phyloP scores from a whole-genome alignment of 2,797 vertebrate genomes.

The Lutra lutra region DNA sequence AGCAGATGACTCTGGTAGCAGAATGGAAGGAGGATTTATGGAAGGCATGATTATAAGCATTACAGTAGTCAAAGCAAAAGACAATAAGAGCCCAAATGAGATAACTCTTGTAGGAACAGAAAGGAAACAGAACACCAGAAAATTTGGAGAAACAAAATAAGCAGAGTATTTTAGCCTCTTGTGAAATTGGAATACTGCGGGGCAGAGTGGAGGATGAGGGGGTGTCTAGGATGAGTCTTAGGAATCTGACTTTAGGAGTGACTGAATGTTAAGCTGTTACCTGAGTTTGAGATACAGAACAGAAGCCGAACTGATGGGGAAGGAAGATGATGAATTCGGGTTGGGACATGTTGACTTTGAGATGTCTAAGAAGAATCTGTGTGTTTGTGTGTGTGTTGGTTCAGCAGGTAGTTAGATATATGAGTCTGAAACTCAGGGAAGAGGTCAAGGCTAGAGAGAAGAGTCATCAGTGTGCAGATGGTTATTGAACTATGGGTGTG shows the following conservation, averaged over 20 bases:
- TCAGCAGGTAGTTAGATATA: not conserved
- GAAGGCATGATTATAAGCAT: not conserved
- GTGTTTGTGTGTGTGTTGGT: not conserved
- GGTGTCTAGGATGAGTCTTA: not conserved
- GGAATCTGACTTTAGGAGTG: not conserved
- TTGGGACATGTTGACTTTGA: not conserved
- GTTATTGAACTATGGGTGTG: not conserved
- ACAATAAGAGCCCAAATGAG: not conserved
- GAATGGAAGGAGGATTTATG: not conserved
- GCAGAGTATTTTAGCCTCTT: not conserved
- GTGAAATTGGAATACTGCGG: not conserved
- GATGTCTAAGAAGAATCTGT: not conserved
- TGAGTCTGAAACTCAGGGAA: not conserved
- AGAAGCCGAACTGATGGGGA: not conserved
- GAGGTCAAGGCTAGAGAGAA: not conserved
- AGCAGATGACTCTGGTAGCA: too few relatives aligned
- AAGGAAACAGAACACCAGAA: not conserved
- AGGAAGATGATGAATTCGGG: not conserved
- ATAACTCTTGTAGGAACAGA: not conserved
- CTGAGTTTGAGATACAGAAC: not conserved
- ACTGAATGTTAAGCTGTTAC: not conserved
- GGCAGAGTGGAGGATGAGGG: not conserved
- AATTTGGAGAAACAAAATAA: not conserved
- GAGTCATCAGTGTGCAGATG: not conserved
- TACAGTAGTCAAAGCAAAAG: not conserved